phyloP scores from a whole-genome alignment of 2,113 vertebrate genomes.

The Ophiodon elongatus region DNA sequence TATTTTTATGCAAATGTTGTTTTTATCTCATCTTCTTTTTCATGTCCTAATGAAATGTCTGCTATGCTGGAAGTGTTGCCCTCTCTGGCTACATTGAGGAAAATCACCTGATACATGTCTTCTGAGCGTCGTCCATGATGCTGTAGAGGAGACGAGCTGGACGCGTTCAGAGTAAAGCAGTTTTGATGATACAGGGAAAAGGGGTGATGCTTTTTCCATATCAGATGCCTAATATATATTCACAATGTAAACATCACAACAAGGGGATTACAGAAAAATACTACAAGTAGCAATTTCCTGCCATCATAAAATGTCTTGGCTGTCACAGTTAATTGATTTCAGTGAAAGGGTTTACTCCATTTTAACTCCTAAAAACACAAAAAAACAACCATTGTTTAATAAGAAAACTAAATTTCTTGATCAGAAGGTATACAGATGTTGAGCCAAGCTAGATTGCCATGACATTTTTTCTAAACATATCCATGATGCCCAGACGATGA shows the following conservation, averaged over 20 bases:
- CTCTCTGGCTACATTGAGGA: conserved; percentile 20
- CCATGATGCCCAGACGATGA: not conserved
- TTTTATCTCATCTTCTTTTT: conserved; percentile 43
- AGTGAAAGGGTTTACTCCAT: not conserved
- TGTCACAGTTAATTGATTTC: not conserved
- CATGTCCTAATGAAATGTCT: conserved; percentile 58
- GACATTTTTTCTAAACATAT: not conserved
- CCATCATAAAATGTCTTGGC: conserved; percentile 5
- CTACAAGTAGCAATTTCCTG: conserved; percentile 6
- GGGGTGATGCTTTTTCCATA: conserved; percentile 13
- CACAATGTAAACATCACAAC: conserved; percentile 45
- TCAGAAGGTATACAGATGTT: not conserved
- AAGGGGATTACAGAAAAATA: conserved; percentile 35
- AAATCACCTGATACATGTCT: conserved; percentile 40
- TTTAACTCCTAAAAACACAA: not conserved
- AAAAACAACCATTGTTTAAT: not conserved
- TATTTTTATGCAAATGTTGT: conserved; percentile 78
- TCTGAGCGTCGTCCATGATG: conserved; percentile 10
- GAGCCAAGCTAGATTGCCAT: not conserved
- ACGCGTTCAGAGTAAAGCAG: conserved; percentile 5
- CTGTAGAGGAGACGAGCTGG: conserved; percentile 18
- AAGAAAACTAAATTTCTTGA: not conserved
- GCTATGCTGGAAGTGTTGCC: conserved; percentile 28
- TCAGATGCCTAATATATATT: conserved; percentile 32
- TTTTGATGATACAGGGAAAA: conserved; percentile 35